These are phyloP conservation scores for Lasioglossum albipes DNA, from an alignment of 1,140 invertebrate species.

Conservation along the genomic window DNA sequence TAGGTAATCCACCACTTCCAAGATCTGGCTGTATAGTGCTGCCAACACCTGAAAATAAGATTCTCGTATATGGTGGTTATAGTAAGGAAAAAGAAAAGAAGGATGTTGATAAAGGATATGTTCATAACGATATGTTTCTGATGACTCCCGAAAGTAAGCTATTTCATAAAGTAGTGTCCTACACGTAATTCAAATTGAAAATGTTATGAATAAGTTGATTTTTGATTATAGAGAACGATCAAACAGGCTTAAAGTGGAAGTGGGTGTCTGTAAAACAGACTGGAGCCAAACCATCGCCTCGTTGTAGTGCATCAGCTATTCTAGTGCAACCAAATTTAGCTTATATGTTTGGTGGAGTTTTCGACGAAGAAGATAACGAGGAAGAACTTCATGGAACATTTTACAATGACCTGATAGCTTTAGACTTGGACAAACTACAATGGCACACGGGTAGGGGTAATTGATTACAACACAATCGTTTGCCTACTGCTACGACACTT, in stretches of 20 bases:
- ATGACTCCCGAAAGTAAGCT: slow-evolving; percentile 85
- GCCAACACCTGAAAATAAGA: slow-evolving; percentile 73
- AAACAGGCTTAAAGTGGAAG: slow-evolving; percentile 86
- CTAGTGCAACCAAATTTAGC: slow-evolving; percentile 82
- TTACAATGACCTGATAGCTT: slow-evolving; percentile 88
- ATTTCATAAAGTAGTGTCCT: background rate
- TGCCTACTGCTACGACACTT: background rate
- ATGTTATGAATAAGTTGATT: slow-evolving; percentile 39
- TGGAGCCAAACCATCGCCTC: slow-evolving; percentile 83
- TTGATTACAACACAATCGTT: background rate
- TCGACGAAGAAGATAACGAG: slow-evolving; percentile 90
- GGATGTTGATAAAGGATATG: slow-evolving; percentile 89
- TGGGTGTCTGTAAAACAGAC: slow-evolving; percentile 87
- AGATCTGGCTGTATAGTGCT: slow-evolving; percentile 86
- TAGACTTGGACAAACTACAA: slow-evolving; percentile 88
- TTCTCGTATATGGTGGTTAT: slow-evolving; percentile 94
- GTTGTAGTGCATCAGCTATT: slow-evolving; percentile 84
- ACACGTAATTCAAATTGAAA: background rate
- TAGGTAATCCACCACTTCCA: slow-evolving; percentile 83
- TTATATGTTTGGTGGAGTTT: slow-evolving; percentile 89
- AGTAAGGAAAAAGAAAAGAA: slow-evolving; percentile 89
- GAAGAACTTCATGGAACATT: slow-evolving; percentile 90
- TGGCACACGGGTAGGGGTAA: slow-evolving; percentile 83
- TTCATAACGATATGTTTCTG: slow-evolving; percentile 91
- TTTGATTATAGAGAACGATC: slow-evolving; percentile 82